Conservation (phyloP, 2,888 invertebrate genomes). For the Mesochorus sp. region DNA sequence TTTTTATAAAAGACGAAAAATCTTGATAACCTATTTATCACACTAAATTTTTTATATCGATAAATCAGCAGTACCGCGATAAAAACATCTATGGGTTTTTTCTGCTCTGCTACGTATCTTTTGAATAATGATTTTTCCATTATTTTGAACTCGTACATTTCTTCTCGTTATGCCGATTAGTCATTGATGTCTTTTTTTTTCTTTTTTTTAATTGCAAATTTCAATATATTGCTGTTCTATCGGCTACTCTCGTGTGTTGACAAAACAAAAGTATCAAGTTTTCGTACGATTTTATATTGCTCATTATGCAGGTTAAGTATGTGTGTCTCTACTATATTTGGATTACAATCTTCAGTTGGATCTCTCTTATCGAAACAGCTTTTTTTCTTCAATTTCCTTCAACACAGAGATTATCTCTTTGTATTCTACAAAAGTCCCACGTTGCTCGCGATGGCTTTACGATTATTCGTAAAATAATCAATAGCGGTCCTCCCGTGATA, state of each 20-base stretch:
- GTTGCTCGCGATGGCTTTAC: constrained; percentile 56
- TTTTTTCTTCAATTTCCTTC: constrained; percentile 25
- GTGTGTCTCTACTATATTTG: constrained; percentile 36
- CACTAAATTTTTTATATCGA: too few relatives aligned
- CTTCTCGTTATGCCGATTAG: too few relatives aligned
- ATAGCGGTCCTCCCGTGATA: constrained; percentile 53
- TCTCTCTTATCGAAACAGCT: too few relatives aligned
- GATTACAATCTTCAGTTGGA: too few relatives aligned
- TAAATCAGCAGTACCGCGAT: too few relatives aligned
- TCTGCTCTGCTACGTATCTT: too few relatives aligned
- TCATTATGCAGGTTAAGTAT: constrained; percentile 51
- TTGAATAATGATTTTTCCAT: too few relatives aligned
- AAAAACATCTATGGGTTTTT: too few relatives aligned
- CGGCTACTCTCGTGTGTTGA: constrained; percentile 5
- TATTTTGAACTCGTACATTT: too few relatives aligned
- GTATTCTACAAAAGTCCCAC: constrained; percentile 59
- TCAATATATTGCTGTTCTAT: constrained; percentile 18
- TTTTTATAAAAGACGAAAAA: too few relatives aligned
- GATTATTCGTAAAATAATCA: constrained; percentile 61
- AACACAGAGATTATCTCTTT: constrained; percentile 29
- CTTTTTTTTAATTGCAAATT: not conserved
- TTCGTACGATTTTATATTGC: constrained; percentile 39
- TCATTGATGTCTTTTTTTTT: too few relatives aligned
- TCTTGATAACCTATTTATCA: too few relatives aligned
- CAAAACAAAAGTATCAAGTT: constrained; percentile 4